A percentile compares a stretch with the other conserved stretches of the same genome.
phyloP scores from a whole-genome alignment of 2,797 vertebrate species.

The Parotocinclus haroldoi region DNA sequence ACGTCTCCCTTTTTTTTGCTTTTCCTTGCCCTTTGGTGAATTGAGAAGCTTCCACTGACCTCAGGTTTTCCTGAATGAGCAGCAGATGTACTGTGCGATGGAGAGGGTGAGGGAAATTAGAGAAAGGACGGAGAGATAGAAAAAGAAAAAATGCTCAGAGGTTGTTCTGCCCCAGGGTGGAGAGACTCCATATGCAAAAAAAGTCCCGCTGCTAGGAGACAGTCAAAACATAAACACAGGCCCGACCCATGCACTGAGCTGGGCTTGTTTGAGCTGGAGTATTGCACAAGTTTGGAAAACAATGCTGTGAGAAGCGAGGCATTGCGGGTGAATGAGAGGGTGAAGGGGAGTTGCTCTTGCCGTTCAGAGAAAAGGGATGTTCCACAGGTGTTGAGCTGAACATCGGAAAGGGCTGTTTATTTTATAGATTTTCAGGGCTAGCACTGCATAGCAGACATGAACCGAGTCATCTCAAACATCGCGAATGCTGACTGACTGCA shows the following conservation, averaged over 20 bases:
- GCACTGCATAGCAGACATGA: background rate
- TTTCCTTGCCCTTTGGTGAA: slow-evolving; percentile 64
- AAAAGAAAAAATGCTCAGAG: slow-evolving; percentile 64
- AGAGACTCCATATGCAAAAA: slow-evolving; percentile 85
- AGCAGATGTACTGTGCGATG: slow-evolving; percentile 81
- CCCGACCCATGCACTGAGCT: slow-evolving; percentile 65
- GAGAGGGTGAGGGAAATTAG: background rate
- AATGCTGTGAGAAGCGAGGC: slow-evolving; percentile 57
- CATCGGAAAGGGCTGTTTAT: slow-evolving; percentile 23
- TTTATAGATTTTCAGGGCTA: slow-evolving; percentile 12
- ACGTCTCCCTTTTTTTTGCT: slow-evolving; percentile 47
- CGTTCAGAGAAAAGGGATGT: slow-evolving; percentile 11
- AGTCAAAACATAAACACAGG: slow-evolving; percentile 86
- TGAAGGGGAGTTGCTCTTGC: slow-evolving; percentile 19
- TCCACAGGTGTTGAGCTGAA: slow-evolving; percentile 28
- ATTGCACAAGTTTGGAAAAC: slow-evolving; percentile 62
- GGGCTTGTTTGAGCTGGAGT: slow-evolving; percentile 66
- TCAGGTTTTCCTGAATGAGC: slow-evolving; percentile 79
- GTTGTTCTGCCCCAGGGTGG: slow-evolving; percentile 82
- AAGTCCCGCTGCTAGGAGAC: slow-evolving; percentile 85
- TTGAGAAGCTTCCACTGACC: slow-evolving; percentile 17
- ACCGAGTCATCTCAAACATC: slow-evolving; percentile 16
- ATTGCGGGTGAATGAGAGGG: slow-evolving; percentile 19
- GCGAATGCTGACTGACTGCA: background rate
- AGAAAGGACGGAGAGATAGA: background rate